Base-by-base conservation (phyloP, 2,113 vertebrate species). In the Anoplopoma fimbria region DNA sequence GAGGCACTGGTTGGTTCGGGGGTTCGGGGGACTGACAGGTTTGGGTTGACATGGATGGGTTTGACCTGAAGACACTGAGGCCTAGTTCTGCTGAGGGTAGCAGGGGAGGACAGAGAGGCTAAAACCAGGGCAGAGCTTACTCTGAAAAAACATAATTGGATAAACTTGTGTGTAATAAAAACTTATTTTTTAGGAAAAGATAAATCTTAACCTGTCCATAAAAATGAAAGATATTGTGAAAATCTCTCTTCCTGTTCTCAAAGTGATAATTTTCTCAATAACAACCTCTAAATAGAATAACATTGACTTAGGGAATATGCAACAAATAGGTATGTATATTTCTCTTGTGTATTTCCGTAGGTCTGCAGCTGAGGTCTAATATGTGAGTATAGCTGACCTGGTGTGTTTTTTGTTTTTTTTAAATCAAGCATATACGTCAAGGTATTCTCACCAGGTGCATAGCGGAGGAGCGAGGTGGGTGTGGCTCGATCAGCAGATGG, bases 401-500 rank as follows among this genome's bases (percentile, higher is more conserved):
- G 15, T 53, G 51, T 10, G 47, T 25, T 15, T 25, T 25, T 13
- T 15, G 4, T 45, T 15, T 45, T 17, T 13, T 51, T 51, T 51
- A 7, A 23, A 25, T n/a, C 53, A 27, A 25, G 53, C 53, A 27
- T 10, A 53, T 10, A 51, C 49, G 3, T 10, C n/a, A 25, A 65
- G 23, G 70, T 38, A 0, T 61, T 93, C 97, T 99, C 95, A 99
- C 98, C 98, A 99, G 96, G 95, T 99, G 98, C 98, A 99, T 99
- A 95, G 98, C 98, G 27, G 98, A 99, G 90, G 98, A 99, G 91
- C 98, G 97, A 79, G 98, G 98, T 4, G 98, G 98, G 94, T 99
- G 98, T 40, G 98, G 98, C 95, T 99, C 98, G 45, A 99, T 99
- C 88, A 99, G 96, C 94, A 99, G 96, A 95, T 99, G 98, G 9